Evolutionary conservation across 2,113 vertebrate genomes (phyloP).

Genomic region (Chaetodon auriga): DNA sequence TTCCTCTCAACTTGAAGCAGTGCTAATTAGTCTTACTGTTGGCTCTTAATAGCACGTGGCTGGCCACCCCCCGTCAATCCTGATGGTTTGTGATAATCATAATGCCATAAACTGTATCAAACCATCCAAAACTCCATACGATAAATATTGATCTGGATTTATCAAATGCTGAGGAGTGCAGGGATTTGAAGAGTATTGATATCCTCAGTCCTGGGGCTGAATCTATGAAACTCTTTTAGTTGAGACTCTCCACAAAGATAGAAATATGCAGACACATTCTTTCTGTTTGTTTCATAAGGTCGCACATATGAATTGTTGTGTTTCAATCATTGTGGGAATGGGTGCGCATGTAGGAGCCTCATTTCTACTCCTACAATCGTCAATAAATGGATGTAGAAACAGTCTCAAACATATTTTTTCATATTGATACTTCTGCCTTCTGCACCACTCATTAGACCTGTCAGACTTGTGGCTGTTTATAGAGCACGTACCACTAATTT

Average conservation of each 20-base stretch:
- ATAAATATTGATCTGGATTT: not conserved
- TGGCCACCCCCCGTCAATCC: not conserved
- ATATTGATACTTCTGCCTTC: not conserved
- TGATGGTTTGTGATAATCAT: not conserved
- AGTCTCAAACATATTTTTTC: not conserved
- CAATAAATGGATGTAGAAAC: not conserved
- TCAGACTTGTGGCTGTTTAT: not conserved
- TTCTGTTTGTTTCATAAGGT: no score
- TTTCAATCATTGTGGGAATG: not conserved
- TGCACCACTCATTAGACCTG: not conserved
- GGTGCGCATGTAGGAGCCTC: no score
- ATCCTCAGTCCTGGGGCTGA: not conserved
- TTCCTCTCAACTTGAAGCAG: not conserved
- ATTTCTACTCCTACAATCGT: not conserved
- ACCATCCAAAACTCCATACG: not conserved
- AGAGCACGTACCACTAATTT: not conserved
- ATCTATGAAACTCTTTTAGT: not conserved
- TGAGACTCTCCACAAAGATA: no score
- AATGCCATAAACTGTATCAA: not conserved
- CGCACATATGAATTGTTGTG: no score
- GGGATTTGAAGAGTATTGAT: not conserved
- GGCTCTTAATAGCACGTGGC: not conserved
- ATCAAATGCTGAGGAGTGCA: not conserved
- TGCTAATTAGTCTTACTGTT: conserved; percentile 1
- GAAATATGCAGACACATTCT: no score